Base-by-base conservation (phyloP, 2,888 invertebrate species). In the Aromia moschata region DNA sequence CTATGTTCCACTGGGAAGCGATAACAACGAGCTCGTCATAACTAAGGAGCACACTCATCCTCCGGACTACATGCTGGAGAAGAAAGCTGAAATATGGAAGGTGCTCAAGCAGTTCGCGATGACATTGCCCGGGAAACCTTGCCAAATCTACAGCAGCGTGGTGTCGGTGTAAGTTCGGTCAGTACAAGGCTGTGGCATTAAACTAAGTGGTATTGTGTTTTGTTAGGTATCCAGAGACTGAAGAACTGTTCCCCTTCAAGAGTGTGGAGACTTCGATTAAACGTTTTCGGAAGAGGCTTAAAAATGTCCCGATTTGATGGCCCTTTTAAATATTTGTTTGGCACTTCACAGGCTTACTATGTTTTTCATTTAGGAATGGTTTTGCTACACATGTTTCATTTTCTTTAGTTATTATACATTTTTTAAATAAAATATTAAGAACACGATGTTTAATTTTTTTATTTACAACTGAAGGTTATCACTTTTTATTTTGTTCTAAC, bases 31-130 rank as follows among this genome's bases (percentile, higher is more conserved):
- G 16, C 47, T 76, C 5, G 61, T 73, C 12, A 17, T 74, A 33
- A 61, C 65, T 1, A 69, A 54, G 20, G 64, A 61, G 18, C 75
- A 75, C 33, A 70, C 68, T 38, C 75, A 75, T 61, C 71, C 74
- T 2, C 74, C 74, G 1, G 67, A 66, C 45, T 66, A 60, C 30
- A 37, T 67, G 37, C 44, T 70, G 45, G 70, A 68, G 47, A 66
- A 67, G 43, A 65, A 68, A 37, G 56, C 62, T 1, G 69, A 70
- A 57, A 70, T 70, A 31, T 64, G 65, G 41, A 64, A 64, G 49
- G 62, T 66, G 25, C 41, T 70, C 7, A 69, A 67, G 41, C 68
- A 68, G 31, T 70, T 69, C 43, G 60, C 69, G 4, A 45, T 61
- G 11, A 65, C 67, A 9, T 53, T 70, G 36, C 70, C 70, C 38